phyloP scores from a whole-genome alignment of 2,888 invertebrate genomes.

The Napeogenes sylphis region DNA sequence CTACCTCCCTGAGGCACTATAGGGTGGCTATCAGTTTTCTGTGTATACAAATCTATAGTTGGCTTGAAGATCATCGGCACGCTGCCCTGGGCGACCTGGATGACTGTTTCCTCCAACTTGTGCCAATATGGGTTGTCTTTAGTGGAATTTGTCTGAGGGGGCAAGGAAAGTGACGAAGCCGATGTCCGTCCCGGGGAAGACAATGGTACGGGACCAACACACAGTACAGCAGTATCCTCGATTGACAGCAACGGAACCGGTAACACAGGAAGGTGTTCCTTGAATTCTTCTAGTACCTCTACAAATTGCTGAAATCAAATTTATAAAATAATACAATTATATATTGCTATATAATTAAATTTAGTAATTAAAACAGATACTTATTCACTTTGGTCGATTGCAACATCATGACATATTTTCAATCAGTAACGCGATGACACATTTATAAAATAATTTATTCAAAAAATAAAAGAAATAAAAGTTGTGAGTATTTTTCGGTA shows the following conservation, averaged over 20 bases:
- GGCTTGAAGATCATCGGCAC: conserved; percentile 88
- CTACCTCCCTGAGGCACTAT: conserved; percentile 84
- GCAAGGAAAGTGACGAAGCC: conserved; percentile 72
- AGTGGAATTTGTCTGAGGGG: conserved; percentile 44
- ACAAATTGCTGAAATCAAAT: conserved; percentile 65
- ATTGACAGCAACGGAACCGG: conserved; percentile 86
- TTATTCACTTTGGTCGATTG: neutral
- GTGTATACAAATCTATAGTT: conserved; percentile 84
- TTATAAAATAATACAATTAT: neutral
- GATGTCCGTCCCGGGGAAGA: conserved; percentile 75
- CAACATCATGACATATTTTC: neutral
- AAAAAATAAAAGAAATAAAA: too few relatives aligned
- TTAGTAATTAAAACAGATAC: conserved; percentile 1
- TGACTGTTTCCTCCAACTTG: conserved; percentile 86
- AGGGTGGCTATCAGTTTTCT: conserved; percentile 82
- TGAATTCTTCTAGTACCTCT: conserved; percentile 58
- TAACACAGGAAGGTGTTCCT: conserved; percentile 76
- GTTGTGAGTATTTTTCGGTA: too few relatives aligned
- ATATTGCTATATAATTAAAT: neutral
- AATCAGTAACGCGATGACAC: neutral
- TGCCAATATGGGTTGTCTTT: conserved; percentile 77
- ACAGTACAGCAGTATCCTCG: conserved; percentile 83
- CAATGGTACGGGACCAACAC: conserved; percentile 78
- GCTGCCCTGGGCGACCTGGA: conserved; percentile 82
- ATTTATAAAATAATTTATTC: neutral